Percentiles rank a stretch among this genome's conserved stretches.
phyloP scores from a whole-genome alignment of 1,140 invertebrate species.

The Hormaphis cornu region DNA sequence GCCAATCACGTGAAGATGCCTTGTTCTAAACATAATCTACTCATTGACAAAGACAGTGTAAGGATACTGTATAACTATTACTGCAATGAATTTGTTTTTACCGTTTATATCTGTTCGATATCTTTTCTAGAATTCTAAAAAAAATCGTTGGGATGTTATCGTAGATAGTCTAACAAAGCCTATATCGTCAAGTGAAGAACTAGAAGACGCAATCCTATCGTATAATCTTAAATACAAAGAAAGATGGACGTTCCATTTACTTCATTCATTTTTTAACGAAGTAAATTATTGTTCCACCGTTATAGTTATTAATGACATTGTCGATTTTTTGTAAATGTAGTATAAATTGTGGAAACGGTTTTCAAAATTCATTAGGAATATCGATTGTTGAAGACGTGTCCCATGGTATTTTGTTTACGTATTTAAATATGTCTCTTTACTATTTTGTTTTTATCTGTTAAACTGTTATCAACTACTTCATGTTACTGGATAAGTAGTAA shows the following conservation, averaged over 20 bases:
- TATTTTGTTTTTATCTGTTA: too few species aligned
- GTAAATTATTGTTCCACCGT: conserved; percentile 47
- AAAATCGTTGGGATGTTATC: conserved; percentile 68
- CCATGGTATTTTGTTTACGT: too few species aligned
- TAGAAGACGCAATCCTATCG: conserved; percentile 62
- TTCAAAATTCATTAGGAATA: too few species aligned
- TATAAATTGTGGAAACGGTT: too few species aligned
- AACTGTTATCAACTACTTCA: too few species aligned
- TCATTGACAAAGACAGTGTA: conserved; percentile 49
- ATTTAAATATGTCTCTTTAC: too few species aligned
- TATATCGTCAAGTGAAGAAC: conserved; percentile 56
- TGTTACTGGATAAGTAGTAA: not conserved
- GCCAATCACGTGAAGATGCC: conserved; percentile 73
- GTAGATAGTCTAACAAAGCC: conserved; percentile 54
- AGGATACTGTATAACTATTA: conserved; percentile 35
- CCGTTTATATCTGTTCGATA: conserved; percentile 29
- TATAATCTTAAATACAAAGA: conserved; percentile 65
- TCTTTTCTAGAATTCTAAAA: conserved; percentile 46
- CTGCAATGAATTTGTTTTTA: conserved; percentile 8
- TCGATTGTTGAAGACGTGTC: too few species aligned
- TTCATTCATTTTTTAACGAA: conserved; percentile 66
- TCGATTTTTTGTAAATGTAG: not conserved
- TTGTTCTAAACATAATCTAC: conserved; percentile 64
- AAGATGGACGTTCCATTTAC: conserved; percentile 58
- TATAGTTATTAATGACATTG: not conserved